Base-by-base conservation (phyloP, 1,140 invertebrate genomes). In the Trialeurodes vaporariorum region DNA sequence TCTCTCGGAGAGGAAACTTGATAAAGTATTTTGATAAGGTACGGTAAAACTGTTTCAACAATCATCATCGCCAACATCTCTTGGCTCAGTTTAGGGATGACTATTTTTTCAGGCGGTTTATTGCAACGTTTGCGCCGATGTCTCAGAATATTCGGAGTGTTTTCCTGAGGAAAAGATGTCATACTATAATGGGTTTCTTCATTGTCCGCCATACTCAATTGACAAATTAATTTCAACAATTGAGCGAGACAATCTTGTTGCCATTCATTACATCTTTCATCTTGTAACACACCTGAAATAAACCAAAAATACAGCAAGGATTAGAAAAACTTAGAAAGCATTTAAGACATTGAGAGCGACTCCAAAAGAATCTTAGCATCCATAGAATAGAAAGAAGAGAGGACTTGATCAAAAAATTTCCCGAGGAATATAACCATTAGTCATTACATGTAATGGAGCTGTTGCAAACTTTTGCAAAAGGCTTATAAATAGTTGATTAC, bases 221-320 rank as follows among this genome's bases (percentile, higher is more conserved):
- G 86, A 77, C 88, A 95, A 23, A 96, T 77, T 66, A 93, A 81
- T 72, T 92, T 90, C 21, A 96, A 75, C 13, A 97, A 77, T 72
- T 90, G 88, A 0, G 93, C 92, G 12, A 96, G 79, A 76, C 93
- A 96, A 74, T 97, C 94, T 78, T 96, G 93, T 66, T 93, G 88
- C 94, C 94, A 96, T 79, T 96, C 90, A 71, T 87, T 90, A 59
- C 89, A 49, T 49, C 17, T 49, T 21, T 83, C 85, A 60, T 85
- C 80, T 78, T 89, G 86, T 69, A 89, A 71, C 11, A 86, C 82
- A 62, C 87, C 84, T 85, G 70, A 9, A 76, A 70, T 21, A n/a
- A n/a, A n/a, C n/a, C n/a, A n/a, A n/a, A n/a, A n/a, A n/a, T n/a
- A n/a, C n/a, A n/a, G n/a, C n/a, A n/a, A n/a, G n/a, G n/a, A n/a